Evolutionary conservation across 2,888 invertebrate species (phyloP).

Genomic region (Rhimphoctona megacephalus): DNA sequence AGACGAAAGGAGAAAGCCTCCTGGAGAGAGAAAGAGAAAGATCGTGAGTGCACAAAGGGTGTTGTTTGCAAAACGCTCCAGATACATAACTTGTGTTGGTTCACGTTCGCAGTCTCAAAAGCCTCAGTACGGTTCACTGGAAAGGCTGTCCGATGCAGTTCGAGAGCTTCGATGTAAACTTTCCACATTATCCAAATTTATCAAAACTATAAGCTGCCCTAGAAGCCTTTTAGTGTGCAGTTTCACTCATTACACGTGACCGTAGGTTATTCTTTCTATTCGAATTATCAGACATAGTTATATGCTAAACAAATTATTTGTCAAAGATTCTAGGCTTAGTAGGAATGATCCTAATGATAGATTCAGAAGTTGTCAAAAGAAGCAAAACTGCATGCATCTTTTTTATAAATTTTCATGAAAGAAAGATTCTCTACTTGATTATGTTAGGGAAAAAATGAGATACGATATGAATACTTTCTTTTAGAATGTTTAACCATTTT

Average conservation of each 20-base stretch:
- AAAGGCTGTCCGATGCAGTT: conserved; percentile 60
- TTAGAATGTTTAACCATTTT: too few relatives aligned
- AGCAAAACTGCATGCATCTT: neutral
- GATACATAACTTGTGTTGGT: conserved; percentile 78
- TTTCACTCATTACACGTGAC: conserved; percentile 28
- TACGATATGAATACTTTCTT: neutral
- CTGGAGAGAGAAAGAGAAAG: neutral
- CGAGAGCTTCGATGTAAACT: conserved; percentile 73
- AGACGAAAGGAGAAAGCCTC: conserved; percentile 7
- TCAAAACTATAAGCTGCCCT: conserved; percentile 22
- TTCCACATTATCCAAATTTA: conserved; percentile 76
- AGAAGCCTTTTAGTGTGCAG: conserved; percentile 15
- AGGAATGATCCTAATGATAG: neutral
- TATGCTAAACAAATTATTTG: neutral
- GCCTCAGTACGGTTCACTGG: conserved; percentile 70
- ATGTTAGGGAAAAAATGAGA: too few relatives aligned
- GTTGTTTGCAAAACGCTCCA: conserved; percentile 75
- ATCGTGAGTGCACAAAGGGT: conserved; percentile 39
- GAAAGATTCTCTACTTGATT: neutral
- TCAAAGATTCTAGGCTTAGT: neutral
- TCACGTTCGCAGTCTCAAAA: conserved; percentile 58
- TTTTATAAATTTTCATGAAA: too few relatives aligned
- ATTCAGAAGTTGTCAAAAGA: neutral
- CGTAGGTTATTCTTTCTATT: neutral
- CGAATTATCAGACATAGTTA: neutral